These are phyloP conservation scores for Meloidogyne hapla DNA, from an alignment of 1,140 invertebrate species.

Conservation along the genomic window DNA sequence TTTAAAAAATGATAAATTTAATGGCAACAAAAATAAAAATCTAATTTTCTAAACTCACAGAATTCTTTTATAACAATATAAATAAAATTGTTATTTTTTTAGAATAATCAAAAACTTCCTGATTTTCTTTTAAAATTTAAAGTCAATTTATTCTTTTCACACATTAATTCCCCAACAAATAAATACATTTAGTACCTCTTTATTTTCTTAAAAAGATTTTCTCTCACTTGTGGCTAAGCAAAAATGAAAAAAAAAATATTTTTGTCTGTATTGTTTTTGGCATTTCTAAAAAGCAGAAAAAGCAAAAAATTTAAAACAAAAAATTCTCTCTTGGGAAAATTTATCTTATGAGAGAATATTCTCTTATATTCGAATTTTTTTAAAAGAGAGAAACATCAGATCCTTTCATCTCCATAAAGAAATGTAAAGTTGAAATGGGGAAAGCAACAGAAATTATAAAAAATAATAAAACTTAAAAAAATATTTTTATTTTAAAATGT, in stretches of 20 bases:
- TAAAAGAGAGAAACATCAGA: background rate
- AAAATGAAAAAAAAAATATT: background rate
- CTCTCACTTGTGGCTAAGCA: background rate
- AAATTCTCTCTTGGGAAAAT: background rate
- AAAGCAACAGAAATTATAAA: slow-evolving; percentile 4
- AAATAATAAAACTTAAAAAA: background rate
- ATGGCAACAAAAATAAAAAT: background rate
- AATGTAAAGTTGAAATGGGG: background rate
- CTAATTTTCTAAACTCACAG: background rate
- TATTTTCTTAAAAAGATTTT: background rate
- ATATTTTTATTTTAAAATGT: background rate
- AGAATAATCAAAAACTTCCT: no score
- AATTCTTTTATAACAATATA: background rate
- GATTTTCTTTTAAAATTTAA: no score
- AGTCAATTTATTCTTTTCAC: no score
- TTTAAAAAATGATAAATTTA: no score
- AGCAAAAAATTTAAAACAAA: background rate
- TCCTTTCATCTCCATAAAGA: background rate
- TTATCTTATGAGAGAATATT: background rate
- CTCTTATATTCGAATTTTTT: background rate
- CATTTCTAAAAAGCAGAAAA: background rate
- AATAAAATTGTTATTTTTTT: no score
- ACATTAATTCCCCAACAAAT: no score
- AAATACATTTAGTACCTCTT: background rate
- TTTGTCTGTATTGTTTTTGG: background rate